Conservation (phyloP, 1,140 invertebrate species). For the Pollicipes pollicipes region DNA sequence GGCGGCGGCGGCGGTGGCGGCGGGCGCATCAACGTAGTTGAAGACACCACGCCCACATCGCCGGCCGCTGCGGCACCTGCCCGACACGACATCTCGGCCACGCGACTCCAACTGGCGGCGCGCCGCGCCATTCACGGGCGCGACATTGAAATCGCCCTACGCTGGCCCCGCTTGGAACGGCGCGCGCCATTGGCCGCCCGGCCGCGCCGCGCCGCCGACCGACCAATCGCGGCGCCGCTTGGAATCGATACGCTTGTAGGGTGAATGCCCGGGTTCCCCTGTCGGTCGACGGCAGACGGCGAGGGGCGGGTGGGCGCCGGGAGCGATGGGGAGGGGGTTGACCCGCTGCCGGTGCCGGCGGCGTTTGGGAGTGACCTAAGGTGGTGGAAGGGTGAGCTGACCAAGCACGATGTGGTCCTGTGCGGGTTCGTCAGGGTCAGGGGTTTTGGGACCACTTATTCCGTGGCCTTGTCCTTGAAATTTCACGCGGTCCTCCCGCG, state of each 20-base stretch:
- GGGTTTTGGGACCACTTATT: background rate
- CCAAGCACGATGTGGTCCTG: no score
- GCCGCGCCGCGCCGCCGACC: no score
- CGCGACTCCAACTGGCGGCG: background rate
- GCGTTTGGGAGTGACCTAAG: no score
- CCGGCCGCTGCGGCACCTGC: background rate
- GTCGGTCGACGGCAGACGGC: background rate
- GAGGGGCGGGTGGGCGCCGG: no score
- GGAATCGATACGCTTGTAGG: background rate
- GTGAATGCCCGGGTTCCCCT: constrained; percentile 1
- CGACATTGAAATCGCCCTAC: background rate
- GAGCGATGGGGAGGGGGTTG: background rate
- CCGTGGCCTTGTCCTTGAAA: background rate
- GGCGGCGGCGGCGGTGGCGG: no score
- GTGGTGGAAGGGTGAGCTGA: no score
- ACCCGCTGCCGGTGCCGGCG: no score
- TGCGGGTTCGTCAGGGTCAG: background rate
- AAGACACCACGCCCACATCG: background rate
- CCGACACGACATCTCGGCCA: background rate
- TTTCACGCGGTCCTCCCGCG: background rate
- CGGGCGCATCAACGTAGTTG: constrained; percentile 1
- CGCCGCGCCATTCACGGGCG: background rate
- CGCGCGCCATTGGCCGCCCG: background rate
- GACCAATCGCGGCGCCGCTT: background rate
- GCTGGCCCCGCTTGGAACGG: background rate